Evolutionary conservation across 2,797 vertebrate species (phyloP).

Genomic region (Serranus cabrilla): DNA sequence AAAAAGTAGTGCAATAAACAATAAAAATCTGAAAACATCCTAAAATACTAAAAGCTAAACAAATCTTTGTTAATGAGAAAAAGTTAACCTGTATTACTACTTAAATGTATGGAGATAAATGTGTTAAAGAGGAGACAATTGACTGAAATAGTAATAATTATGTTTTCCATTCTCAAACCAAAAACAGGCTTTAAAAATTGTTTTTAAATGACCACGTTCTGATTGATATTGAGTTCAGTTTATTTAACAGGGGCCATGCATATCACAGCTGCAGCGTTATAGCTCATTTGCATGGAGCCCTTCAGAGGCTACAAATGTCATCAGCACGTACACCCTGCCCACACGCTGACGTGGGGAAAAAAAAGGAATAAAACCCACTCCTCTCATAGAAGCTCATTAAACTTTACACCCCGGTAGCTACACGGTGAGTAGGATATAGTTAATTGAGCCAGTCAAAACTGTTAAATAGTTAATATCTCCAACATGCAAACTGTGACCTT

Average conservation of each 20-base stretch:
- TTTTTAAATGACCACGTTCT: too few relatives aligned
- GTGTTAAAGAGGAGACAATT: background rate
- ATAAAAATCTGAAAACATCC: too few relatives aligned
- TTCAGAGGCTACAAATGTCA: background rate
- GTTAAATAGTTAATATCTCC: constrained; percentile 70
- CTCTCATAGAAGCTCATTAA: constrained; percentile 12
- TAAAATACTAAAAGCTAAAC: too few relatives aligned
- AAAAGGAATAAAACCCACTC: background rate
- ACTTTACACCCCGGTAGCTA: constrained; percentile 21
- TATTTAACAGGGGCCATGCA: too few relatives aligned
- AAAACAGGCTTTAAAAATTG: too few relatives aligned
- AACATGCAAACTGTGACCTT: constrained; percentile 62
- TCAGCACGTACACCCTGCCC: background rate
- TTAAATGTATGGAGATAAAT: too few relatives aligned
- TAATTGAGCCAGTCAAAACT: constrained; percentile 55
- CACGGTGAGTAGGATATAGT: constrained; percentile 14
- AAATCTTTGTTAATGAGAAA: too few relatives aligned
- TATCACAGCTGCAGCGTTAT: too few relatives aligned
- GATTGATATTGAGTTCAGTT: background rate
- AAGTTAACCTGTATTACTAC: background rate
- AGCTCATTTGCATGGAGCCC: background rate
- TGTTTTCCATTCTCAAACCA: too few relatives aligned
- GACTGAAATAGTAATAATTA: too few relatives aligned
- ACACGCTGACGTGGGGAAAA: constrained; percentile 3
- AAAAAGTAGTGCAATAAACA: too few relatives aligned